Base-by-base conservation (phyloP, 2,797 vertebrate genomes). In the Centroberyx gerrardi region DNA sequence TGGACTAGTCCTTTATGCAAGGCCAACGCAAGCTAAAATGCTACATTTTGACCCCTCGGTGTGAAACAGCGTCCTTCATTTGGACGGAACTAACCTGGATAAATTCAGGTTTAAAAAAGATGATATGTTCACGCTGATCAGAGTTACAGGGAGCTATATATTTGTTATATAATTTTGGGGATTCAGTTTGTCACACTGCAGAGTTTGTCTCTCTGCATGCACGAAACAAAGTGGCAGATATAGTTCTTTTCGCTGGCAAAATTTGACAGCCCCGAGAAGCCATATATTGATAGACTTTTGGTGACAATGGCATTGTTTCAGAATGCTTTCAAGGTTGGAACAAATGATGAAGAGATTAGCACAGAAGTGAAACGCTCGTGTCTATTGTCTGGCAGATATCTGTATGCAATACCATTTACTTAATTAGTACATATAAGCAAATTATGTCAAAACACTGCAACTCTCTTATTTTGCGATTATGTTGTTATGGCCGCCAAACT, bases 11-110 rank as follows among this genome's bases (percentile, higher is more conserved):
- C 28, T 62, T 29, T 36, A 36, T 62, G 61, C 80, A 59, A 73
- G 75, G 68, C 71, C 51, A 38, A 49, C 14, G 13, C 65, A 72
- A 75, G 83, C 58, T 54, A 70, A 88, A 84, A 77, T 72, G 74
- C 80, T 66, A n/a, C 22, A n/a, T 78, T 67, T 80, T 65, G 68
- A 68, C 36, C 29, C 46, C 33, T 10, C 27, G 1, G 3, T 55
- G 69, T 59, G n/a, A 8, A 72, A 56, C 5, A 46, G 38, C 7
- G 27, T 46, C 17, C 22, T 12, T 61, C 1, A 1, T 44, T 52
- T 62, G n/a, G 13, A 4, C n/a, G 33, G 0, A 44, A 46, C 42
- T 49, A 42, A 15, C 33, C 33, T 36, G 33, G 33, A 36, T 36
- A 1, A 36, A 36, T 36, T 6, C 1, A 49, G 29, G 0, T 60